Evolutionary conservation across 1,140 invertebrate genomes (phyloP), one percentile per base, ranked within the genome.

Genomic region (Diploscapter pachys): DNA sequence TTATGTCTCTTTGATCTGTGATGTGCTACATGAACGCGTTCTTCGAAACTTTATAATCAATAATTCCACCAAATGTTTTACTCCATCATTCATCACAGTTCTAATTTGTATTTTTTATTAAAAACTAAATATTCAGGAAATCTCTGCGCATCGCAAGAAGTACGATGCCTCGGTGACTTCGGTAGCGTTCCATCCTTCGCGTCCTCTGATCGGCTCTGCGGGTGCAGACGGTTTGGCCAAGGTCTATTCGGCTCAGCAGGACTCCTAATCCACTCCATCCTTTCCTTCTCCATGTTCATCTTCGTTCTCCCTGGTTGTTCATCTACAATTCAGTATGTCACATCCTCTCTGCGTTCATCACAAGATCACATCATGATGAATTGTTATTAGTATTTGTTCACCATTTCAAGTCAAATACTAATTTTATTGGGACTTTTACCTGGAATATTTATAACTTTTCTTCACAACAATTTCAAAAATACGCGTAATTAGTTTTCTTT

Each of bases 91-190:
- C 8, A 57, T 75, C 51, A 6, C 1, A 2, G 57, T 59, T 31
- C 57, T 31, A 59, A 59, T 31, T 59, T 1, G 9, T 11, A 11
- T 59, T 59, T 51, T 52, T 48, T 63, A 48, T 50, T 71, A 62
- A 50, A 73, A 79, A 79, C 11, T 6, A 70, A 49, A n/a, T 65
- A 63, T 81, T 80, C 95, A 99, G 89, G 96, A 99, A 88, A 99
- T 99, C 84, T 98, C 96, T 61, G 95, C 95, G 78, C 97, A 99
- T 89, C 91, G 96, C 78, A 99, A 98, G 88, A 99, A 99, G 88
- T 97, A 97, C 89, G 96, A 99, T 87, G 96, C 98, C 89, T 94
- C 94, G 85, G 98, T 99, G 88, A 91, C 97, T 85, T 94, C 97
- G 87, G 96, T 99, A 76, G 95, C 96, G 84, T 99, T 99, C 90